Conservation (phyloP, 1,140 invertebrate species). For the Drosophila serrata region DNA sequence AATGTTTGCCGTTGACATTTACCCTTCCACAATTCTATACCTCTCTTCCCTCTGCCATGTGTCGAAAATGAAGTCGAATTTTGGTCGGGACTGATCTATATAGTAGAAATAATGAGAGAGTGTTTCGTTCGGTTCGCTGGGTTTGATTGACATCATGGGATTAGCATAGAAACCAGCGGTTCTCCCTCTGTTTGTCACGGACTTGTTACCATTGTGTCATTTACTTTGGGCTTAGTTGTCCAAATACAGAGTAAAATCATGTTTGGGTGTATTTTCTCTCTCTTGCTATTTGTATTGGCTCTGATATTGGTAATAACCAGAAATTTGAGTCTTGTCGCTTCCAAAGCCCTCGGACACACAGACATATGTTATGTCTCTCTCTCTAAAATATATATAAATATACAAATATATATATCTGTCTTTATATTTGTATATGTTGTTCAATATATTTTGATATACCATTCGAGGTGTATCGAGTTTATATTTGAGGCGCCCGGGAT, state of each 20-base stretch:
- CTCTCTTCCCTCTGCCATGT: conserved; percentile 40
- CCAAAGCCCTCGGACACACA: conserved; percentile 55
- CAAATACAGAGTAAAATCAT: conserved; percentile 55
- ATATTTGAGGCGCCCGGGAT: conserved; percentile 61
- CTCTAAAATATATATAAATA: conserved; percentile 12
- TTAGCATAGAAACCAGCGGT: conserved; percentile 61
- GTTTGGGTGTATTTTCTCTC: conserved; percentile 38
- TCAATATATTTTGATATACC: conserved; percentile 49
- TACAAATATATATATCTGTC: conserved; percentile 6
- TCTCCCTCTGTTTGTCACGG: conserved; percentile 26
- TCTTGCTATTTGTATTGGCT: conserved; percentile 70
- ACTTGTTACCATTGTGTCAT: conserved; percentile 69
- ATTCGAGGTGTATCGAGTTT: conserved; percentile 43
- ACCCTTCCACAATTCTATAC: conserved; percentile 34
- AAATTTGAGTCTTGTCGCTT: conserved; percentile 54
- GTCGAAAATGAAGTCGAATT: conserved; percentile 75
- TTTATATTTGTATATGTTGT: conserved; percentile 35
- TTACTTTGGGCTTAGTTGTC: conserved; percentile 73
- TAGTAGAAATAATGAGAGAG: conserved; percentile 24
- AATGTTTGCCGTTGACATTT: conserved; percentile 75
- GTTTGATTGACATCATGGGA: conserved; percentile 74
- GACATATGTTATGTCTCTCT: conserved; percentile 13
- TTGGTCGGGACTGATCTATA: conserved; percentile 50
- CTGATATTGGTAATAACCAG: conserved; percentile 77
- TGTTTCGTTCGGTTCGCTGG: conserved; percentile 19